Percentiles rank a stretch among this genome's conserved stretches.
phyloP scores from a whole-genome alignment of 1,140 invertebrate species.

The Drosophila subobscura region DNA sequence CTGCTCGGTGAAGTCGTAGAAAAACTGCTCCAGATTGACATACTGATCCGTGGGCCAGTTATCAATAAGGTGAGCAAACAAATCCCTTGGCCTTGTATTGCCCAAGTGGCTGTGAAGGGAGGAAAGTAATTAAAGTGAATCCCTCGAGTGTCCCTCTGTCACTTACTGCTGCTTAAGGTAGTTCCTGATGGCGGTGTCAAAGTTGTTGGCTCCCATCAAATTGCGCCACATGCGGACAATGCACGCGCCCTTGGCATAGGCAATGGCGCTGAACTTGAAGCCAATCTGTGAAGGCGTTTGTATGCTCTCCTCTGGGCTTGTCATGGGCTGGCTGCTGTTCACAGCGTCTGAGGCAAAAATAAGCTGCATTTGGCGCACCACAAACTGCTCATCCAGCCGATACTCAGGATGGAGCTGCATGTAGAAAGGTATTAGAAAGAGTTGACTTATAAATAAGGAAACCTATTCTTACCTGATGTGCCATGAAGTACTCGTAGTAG shows the following conservation, averaged over 20 bases:
- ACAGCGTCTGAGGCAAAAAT: constrained; percentile 87
- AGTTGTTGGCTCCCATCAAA: constrained; percentile 87
- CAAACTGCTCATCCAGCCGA: constrained; percentile 85
- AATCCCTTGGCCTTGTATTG: constrained; percentile 43
- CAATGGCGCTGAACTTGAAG: constrained; percentile 86
- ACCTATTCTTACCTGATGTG: constrained; percentile 83
- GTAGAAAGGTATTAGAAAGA: neutral
- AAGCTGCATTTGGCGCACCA: constrained; percentile 87
- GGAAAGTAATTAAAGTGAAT: neutral
- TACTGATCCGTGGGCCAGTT: constrained; percentile 39
- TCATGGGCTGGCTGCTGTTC: constrained; percentile 86
- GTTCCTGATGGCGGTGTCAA: constrained; percentile 85
- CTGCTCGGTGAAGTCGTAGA: constrained; percentile 93
- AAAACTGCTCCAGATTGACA: constrained; percentile 55
- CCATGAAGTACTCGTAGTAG: constrained; percentile 87
- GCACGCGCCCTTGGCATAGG: constrained; percentile 88
- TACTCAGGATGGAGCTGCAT: constrained; percentile 81
- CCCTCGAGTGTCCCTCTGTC: neutral
- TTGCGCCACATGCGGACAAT: constrained; percentile 90
- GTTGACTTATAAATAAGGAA: neutral
- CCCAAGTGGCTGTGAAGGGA: constrained; percentile 30
- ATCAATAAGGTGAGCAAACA: constrained; percentile 47
- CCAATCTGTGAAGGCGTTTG: constrained; percentile 83
- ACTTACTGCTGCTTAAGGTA: constrained; percentile 86
- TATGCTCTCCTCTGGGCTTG: constrained; percentile 82